A percentile compares a stretch with the other conserved stretches of the same genome.
Evolutionary conservation across 92 coral and sea anemone species (phyloP).

Genomic region (Bergia puertoricense): DNA sequence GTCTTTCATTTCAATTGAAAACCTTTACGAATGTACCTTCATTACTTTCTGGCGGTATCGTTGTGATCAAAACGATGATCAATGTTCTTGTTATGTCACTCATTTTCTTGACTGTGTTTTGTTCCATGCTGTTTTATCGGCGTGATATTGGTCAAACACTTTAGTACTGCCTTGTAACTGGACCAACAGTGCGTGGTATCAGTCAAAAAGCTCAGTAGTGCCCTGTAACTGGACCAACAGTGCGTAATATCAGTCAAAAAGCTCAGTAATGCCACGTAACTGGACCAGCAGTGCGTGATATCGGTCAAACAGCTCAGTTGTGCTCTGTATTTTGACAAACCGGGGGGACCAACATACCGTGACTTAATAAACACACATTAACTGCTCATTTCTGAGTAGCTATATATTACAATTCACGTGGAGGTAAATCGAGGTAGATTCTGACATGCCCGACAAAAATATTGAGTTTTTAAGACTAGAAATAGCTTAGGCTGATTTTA

Average conservation of each 20-base stretch:
- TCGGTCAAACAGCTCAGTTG: not conserved
- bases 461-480: too few species aligned
- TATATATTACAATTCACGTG: too few species aligned
- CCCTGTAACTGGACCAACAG: not conserved
- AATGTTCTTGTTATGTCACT: not conserved
- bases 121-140: not conserved
- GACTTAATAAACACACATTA: too few species aligned
- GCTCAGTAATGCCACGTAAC: not conserved
- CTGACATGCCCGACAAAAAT: too few species aligned
- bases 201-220: not conserved
- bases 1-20: too few species aligned
- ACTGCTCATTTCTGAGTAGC: too few species aligned
- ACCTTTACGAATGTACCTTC: not conserved
- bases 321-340: too few species aligned
- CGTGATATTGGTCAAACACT: not conserved
- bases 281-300: not conserved
- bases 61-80: not conserved
- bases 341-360: too few species aligned
- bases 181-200: not conserved
- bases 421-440: too few species aligned
- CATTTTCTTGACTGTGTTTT: not conserved
- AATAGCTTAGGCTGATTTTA: too few species aligned
- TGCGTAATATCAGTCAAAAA: not conserved
- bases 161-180: not conserved
- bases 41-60: not conserved